phyloP scores from a whole-genome alignment of 2,113 vertebrate species.

The Petromus typicus region DNA sequence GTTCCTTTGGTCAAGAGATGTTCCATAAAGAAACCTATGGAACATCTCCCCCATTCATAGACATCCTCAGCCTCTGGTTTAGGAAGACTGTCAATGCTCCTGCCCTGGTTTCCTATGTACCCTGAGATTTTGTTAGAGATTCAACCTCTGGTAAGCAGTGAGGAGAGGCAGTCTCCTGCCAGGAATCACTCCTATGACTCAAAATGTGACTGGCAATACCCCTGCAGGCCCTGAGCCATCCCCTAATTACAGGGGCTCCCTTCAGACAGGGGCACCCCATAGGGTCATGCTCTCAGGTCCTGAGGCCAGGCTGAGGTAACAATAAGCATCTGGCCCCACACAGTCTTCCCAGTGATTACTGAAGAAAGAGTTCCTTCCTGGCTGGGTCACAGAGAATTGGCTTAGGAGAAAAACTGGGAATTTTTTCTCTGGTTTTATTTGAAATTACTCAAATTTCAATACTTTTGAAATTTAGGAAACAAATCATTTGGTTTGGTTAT shows the following conservation, averaged over 20 bases:
- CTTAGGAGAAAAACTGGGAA: background rate
- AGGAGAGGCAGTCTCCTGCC: background rate
- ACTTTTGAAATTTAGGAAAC: background rate
- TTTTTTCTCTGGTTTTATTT: background rate
- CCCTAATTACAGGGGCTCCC: background rate
- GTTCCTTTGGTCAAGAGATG: background rate
- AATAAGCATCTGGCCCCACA: background rate
- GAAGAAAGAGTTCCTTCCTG: background rate
- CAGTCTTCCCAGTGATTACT: rapidly evolving
- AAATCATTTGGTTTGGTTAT: background rate
- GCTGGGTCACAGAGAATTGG: background rate
- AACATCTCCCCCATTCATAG: background rate
- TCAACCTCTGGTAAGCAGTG: background rate
- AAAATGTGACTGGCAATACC: background rate
- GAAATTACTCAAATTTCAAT: background rate
- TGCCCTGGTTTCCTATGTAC: background rate
- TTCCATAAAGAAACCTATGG: background rate
- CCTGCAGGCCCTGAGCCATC: rapidly evolving
- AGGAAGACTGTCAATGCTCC: background rate
- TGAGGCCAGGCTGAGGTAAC: background rate
- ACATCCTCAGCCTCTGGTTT: background rate
- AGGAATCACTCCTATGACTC: background rate
- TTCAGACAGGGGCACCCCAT: rapidly evolving
- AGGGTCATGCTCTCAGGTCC: background rate
- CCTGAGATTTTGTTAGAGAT: background rate